A percentile compares a stretch with the other conserved stretches of the same genome.
phyloP scores from a whole-genome alignment of 2,888 invertebrate species.

The Heliconius cydno region DNA sequence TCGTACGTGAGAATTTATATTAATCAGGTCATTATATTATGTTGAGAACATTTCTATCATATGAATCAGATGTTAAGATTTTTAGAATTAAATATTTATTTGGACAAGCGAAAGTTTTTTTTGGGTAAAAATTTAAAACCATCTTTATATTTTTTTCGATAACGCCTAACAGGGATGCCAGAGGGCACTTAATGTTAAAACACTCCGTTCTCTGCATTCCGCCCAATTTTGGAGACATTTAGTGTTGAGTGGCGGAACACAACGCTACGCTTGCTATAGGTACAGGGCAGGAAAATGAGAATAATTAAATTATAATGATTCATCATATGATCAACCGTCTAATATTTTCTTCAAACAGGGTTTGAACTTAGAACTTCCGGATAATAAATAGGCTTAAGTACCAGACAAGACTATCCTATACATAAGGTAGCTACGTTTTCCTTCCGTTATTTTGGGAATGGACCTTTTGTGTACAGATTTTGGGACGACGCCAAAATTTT shows the following conservation, averaged over 20 bases:
- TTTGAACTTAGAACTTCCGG: not conserved
- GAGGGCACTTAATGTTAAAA: not conserved
- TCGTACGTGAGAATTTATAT: constrained; percentile 25
- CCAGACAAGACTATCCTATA: not conserved
- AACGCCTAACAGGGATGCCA: not conserved
- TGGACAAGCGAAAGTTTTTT: not conserved
- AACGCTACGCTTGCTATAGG: no score
- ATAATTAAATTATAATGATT: not conserved
- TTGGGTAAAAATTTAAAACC: no score
- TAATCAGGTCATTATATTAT: constrained; percentile 20
- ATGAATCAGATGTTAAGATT: not conserved
- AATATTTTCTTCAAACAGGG: not conserved
- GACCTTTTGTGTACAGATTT: constrained; percentile 18
- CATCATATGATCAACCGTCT: not conserved
- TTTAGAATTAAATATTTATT: not conserved
- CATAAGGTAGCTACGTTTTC: constrained; percentile 6
- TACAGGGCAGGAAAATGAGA: not conserved
- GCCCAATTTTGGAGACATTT: not conserved
- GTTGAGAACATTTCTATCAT: not conserved
- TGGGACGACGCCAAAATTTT: constrained; percentile 13
- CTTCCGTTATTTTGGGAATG: constrained; percentile 18
- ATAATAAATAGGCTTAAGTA: not conserved
- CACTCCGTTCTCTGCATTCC: not conserved
- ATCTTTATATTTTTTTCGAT: not conserved
- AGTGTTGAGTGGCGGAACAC: no score